These are phyloP conservation scores for Philaethria dido DNA, from an alignment of 2,888 invertebrate species.

Conservation along the genomic window DNA sequence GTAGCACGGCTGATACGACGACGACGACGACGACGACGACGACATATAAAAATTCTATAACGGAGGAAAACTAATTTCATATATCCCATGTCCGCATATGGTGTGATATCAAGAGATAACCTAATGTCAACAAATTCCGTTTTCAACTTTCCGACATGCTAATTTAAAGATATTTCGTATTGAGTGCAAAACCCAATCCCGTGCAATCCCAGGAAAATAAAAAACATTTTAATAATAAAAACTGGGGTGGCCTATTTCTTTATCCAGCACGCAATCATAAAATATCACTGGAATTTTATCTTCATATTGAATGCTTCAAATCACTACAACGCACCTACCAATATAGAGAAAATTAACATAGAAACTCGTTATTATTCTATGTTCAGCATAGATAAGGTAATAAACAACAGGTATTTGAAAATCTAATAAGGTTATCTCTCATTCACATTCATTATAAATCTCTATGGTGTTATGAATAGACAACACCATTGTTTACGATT, in stretches of 20 bases:
- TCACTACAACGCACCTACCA: neutral
- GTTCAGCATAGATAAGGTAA: slow-evolving; percentile 14
- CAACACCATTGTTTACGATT: slow-evolving; percentile 2
- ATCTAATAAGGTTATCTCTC: slow-evolving; percentile 23
- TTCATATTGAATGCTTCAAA: neutral
- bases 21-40: too few species aligned
- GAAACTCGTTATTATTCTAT: slow-evolving; percentile 3
- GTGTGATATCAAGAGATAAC: too few species aligned
- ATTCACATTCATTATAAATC: slow-evolving; percentile 18
- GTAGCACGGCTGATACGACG: too few species aligned
- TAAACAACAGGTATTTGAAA: slow-evolving; percentile 23
- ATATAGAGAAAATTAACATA: slow-evolving; percentile 13
- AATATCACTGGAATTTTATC: neutral
- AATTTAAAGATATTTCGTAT: too few species aligned
- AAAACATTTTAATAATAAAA: too few species aligned
- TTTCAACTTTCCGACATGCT: too few species aligned
- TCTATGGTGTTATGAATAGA: slow-evolving; percentile 15
- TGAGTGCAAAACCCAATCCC: too few species aligned
- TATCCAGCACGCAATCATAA: neutral
- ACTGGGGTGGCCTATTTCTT: neutral
- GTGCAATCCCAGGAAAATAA: too few species aligned
- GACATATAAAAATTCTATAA: too few species aligned
- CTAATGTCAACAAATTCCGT: too few species aligned
- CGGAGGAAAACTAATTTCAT: too few species aligned
- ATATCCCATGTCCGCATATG: too few species aligned